Conservation (phyloP, 2,888 invertebrate species). For the Xylota sylvarum region DNA sequence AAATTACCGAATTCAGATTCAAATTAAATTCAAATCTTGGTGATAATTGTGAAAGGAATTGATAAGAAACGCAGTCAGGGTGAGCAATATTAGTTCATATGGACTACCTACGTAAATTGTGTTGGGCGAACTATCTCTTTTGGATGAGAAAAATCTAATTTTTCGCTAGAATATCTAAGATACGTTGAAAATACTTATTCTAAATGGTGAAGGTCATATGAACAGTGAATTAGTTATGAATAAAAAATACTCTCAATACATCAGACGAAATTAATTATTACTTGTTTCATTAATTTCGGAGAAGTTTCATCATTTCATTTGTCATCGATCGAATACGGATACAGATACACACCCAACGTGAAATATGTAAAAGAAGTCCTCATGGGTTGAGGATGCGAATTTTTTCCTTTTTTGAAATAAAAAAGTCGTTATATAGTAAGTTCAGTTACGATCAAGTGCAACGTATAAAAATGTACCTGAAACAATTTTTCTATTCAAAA, state of each 20-base stretch:
- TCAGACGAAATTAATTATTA: conserved; percentile 23
- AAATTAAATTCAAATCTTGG: conserved; percentile 26
- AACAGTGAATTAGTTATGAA: conserved; percentile 43
- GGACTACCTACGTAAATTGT: conserved; percentile 31
- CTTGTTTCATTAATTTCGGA: conserved; percentile 14
- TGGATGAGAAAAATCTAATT: conserved; percentile 12
- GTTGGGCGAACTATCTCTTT: not conserved
- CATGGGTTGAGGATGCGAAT: not conserved
- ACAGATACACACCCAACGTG: conserved; percentile 41
- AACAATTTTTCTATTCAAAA: conserved; percentile 57
- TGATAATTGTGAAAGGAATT: conserved; percentile 31
- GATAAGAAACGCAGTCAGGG: conserved; percentile 33
- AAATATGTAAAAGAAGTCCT: not conserved
- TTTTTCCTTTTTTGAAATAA: conserved; percentile 19
- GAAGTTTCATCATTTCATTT: conserved; percentile 2
- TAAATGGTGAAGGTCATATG: conserved; percentile 57
- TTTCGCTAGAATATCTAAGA: not conserved
- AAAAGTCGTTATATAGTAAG: conserved; percentile 53
- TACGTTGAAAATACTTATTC: conserved; percentile 15
- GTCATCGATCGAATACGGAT: conserved; percentile 11
- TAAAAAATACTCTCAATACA: conserved; percentile 2
- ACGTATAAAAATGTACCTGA: conserved; percentile 56
- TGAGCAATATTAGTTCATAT: conserved; percentile 53
- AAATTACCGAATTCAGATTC: not conserved
- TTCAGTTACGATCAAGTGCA: conserved; percentile 67